Evolutionary conservation across 2,113 vertebrate genomes (phyloP), one percentile per base, ranked within the genome.

Genomic region (Pelobates fuscus): DNA sequence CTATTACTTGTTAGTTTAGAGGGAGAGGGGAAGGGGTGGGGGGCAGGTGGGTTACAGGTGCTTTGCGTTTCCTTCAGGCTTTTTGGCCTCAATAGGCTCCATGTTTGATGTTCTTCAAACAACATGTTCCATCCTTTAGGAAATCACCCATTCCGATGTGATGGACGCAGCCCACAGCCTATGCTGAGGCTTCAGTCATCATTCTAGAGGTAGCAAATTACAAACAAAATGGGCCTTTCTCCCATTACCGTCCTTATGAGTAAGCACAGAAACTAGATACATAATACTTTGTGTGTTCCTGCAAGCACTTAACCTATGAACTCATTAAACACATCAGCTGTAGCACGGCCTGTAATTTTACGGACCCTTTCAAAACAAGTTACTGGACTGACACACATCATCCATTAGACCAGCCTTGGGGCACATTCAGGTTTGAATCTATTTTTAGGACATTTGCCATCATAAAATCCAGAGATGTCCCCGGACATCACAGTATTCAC

Each of bases 281-380:
- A 63, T 32, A 37, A 63, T 63, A 63, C 30, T 4, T 5, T 1
- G 5, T 63, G 29, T 5, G 60, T 63, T 27, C 27, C 60, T 63
- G 60, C 30, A 21, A 63, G 60, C 60, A 63, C 60, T 63, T 63
- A 27, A 63, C 30, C 30, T 21, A 6, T 63, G 60, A 63, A 63
- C 27, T 63, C 60, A 63, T 63, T 63, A 63, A 63, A 61, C 59
- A 30, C 18, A n/a, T 63, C 8, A 37, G 26, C 23, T 60, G 23
- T 18, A 60, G 12, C 26, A 18, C 58, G 15, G 58, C 26, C 58
- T 27, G 23, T 27, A 60, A 29, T 29, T 26, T 17, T 60, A 17
- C 25, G 17, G 26, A 26, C 15, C 58, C 26, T 60, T 58, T 23
- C 1, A 2, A 58, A 8, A 32, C 30, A 4, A 5, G 4, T 32